phyloP scores from a whole-genome alignment of 1,140 invertebrate genomes.

The Neodiprion fabricii region DNA sequence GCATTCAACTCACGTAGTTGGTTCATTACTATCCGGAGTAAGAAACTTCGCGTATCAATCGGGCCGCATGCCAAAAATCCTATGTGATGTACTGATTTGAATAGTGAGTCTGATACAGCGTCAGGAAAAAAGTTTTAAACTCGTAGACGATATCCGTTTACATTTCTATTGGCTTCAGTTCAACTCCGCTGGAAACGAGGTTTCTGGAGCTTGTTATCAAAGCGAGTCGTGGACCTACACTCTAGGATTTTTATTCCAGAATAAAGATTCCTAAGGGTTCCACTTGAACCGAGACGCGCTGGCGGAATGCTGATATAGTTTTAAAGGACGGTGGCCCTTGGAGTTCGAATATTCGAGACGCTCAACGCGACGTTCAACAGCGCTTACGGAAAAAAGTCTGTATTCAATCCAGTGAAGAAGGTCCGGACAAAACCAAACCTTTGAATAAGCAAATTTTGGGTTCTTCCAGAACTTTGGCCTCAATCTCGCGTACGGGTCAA shows the following conservation, averaged over 20 bases:
- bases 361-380: too few relatives aligned
- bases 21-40: not conserved
- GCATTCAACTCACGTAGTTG: not conserved
- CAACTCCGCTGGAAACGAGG: not conserved
- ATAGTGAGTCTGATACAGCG: too few relatives aligned
- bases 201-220: not conserved
- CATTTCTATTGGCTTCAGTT: not conserved
- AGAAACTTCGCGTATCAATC: not conserved
- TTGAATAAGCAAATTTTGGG: too few relatives aligned
- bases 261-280: not conserved
- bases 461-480: too few relatives aligned
- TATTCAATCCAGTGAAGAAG: too few relatives aligned
- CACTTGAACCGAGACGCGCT: not conserved
- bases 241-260: not conserved
- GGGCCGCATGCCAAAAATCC: not conserved
- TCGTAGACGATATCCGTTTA: not conserved
- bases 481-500: too few relatives aligned
- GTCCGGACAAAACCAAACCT: too few relatives aligned
- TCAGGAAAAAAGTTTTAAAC: not conserved
- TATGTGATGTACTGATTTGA: too few relatives aligned
- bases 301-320: not conserved
- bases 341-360: too few relatives aligned
- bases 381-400: too few relatives aligned
- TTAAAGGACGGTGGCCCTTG: not conserved
- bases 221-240: not conserved